phyloP scores from a whole-genome alignment of 1,140 invertebrate genomes.

The Zaprionus camerounensis region DNA sequence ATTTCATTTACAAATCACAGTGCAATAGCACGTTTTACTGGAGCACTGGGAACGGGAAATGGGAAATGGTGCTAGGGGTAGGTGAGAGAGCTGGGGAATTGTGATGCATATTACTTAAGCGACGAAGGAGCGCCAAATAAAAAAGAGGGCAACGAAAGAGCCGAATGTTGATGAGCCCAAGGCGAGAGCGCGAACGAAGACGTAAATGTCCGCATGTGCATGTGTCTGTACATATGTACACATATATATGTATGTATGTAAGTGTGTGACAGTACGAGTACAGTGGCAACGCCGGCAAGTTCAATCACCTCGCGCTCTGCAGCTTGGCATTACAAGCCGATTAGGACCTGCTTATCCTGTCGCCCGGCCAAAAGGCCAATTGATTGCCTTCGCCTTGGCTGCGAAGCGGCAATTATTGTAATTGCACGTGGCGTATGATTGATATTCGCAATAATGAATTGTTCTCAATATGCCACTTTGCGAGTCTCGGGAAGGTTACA shows the following conservation, averaged over 20 bases:
- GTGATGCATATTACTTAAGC: conserved; percentile 47
- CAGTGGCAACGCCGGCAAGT: conserved; percentile 44
- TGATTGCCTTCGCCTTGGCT: conserved; percentile 36
- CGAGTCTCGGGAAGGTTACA: background rate
- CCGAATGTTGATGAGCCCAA: conserved; percentile 18
- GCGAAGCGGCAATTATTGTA: conserved; percentile 31
- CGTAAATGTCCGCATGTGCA: conserved; percentile 3
- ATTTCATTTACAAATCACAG: conserved; percentile 13
- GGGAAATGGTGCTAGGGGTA: background rate
- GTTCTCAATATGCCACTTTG: conserved; percentile 16
- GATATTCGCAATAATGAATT: conserved; percentile 32
- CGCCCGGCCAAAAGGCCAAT: conserved; percentile 32
- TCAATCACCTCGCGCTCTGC: conserved; percentile 45
- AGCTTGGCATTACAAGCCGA: conserved; percentile 41
- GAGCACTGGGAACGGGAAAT: background rate
- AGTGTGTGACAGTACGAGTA: conserved; percentile 5
- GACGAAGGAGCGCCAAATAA: conserved; percentile 8
- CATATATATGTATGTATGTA: background rate
- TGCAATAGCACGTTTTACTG: background rate
- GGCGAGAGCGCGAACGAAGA: conserved; percentile 6
- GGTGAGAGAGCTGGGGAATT: background rate
- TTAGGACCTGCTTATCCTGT: conserved; percentile 47
- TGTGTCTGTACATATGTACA: background rate
- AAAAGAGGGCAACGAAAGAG: conserved; percentile 9
- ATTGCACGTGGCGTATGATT: conserved; percentile 45